Percentiles rank a stretch among this genome's conserved stretches.
Conservation (phyloP, 2,797 vertebrate species). For the Macropus fuliginosus region DNA sequence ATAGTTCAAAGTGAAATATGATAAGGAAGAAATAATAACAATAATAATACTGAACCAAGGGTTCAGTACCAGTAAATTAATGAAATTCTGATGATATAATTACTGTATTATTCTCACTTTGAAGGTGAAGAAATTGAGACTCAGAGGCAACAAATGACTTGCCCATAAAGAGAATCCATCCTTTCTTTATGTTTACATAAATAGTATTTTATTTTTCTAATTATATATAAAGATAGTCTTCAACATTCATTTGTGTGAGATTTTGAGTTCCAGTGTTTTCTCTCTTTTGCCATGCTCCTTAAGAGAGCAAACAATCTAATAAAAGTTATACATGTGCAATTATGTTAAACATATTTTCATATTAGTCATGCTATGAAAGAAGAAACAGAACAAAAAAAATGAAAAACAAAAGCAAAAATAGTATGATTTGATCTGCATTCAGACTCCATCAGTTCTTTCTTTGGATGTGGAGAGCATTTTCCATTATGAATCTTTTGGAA, state of each 20-base stretch:
- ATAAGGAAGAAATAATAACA: neutral
- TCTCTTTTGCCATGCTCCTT: accelerated
- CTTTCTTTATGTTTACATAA: neutral
- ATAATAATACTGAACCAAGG: neutral
- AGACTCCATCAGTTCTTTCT: neutral
- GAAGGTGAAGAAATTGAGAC: neutral
- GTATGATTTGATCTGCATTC: neutral
- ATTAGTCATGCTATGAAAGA: neutral
- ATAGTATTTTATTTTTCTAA: neutral
- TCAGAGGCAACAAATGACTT: neutral
- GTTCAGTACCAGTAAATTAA: neutral
- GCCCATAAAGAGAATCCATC: neutral
- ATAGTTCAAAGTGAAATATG: neutral
- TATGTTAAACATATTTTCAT: neutral
- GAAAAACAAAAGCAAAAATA: neutral
- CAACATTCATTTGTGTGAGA: neutral
- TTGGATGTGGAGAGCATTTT: neutral
- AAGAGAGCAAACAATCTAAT: neutral
- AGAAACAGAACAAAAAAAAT: neutral
- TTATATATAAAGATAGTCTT: neutral
- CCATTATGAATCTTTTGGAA: neutral
- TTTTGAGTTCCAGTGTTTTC: neutral
- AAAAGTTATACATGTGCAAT: neutral
- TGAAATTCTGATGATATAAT: neutral
- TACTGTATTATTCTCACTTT: neutral